Evolutionary conservation across 2,888 invertebrate genomes (phyloP).

Genomic region (Lasiommata megera): DNA sequence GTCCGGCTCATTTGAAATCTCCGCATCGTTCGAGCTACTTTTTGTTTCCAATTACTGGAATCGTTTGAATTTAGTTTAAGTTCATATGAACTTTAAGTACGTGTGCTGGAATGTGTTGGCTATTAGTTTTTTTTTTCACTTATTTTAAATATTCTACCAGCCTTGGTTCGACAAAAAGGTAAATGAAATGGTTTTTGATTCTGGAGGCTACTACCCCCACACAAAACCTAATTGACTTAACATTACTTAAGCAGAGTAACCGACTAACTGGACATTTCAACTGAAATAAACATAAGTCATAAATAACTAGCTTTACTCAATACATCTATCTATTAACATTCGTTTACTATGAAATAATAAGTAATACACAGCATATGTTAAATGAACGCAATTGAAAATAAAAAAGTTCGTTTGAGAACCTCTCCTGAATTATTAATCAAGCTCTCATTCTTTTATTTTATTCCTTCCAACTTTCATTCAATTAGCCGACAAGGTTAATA

Average conservation of each 20-base stretch:
- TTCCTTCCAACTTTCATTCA: background rate
- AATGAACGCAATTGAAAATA: background rate
- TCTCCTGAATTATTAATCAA: constrained; percentile 1
- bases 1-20: constrained; percentile 24
- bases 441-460: background rate
- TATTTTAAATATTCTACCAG: background rate
- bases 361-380: background rate
- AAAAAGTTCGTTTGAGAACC: background rate
- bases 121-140: background rate
- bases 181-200: no score
- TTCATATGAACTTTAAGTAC: background rate
- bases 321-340: no score
- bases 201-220: no score
- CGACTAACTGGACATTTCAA: no score
- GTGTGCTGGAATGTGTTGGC: background rate
- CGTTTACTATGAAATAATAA: no score
- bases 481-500: constrained; percentile 1
- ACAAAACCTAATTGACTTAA: no score
- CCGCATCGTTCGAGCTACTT: constrained; percentile 7
- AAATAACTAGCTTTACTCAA: no score
- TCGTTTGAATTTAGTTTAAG: constrained; percentile 5
- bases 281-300: no score
- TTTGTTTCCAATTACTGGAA: constrained; percentile 25
- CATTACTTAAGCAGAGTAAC: no score
- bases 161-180: background rate